These are phyloP conservation scores for Falco berigora DNA, from an alignment of 2,797 vertebrate genomes.

Conservation along the genomic window DNA sequence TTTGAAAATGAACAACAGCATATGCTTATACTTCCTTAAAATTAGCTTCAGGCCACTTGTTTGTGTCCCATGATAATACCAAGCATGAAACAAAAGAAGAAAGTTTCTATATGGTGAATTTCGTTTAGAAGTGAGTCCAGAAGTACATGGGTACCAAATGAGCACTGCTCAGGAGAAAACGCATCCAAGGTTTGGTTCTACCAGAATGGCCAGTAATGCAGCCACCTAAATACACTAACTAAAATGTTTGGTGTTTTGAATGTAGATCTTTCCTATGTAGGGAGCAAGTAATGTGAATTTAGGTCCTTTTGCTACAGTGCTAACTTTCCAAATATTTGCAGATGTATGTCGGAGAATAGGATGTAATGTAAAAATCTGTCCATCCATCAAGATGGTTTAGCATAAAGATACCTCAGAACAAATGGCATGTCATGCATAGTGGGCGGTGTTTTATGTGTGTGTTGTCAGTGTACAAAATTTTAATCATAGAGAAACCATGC, in stretches of 20 bases:
- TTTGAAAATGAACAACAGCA: slow-evolving; percentile 14
- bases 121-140: background rate
- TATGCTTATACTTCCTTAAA: slow-evolving; percentile 33
- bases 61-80: background rate
- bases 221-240: background rate
- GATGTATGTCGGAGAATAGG: background rate
- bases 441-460: background rate
- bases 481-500: background rate
- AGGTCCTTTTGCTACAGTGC: background rate
- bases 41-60: slow-evolving; percentile 6
- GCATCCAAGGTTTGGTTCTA: background rate
- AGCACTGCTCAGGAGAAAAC: background rate
- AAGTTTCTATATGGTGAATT: background rate
- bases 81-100: background rate
- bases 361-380: background rate
- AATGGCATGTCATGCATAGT: fast-evolving
- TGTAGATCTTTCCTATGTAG: background rate
- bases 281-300: background rate
- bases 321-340: background rate
- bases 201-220: background rate
- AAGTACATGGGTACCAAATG: background rate
- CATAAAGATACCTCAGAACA: background rate
- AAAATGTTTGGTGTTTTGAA: background rate
- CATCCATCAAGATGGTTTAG: background rate
- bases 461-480: background rate